Conservation (phyloP, 2,888 invertebrate species). For the Drosophila ochracea region DNA sequence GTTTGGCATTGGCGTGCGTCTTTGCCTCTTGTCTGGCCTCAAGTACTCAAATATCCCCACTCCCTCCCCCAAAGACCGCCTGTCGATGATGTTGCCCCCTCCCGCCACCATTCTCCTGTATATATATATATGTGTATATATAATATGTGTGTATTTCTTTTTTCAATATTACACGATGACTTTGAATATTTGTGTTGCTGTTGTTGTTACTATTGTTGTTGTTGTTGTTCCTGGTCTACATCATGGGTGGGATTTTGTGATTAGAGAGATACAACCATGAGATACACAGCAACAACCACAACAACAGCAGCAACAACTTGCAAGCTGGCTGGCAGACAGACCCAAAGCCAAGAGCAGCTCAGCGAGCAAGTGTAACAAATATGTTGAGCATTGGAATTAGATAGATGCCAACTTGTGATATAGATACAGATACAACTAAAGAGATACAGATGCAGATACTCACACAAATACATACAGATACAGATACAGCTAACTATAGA, state of each 20-base stretch:
- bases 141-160: slow-evolving; percentile 32
- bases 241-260: slow-evolving; percentile 81
- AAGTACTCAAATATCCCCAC: slow-evolving; percentile 12
- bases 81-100: slow-evolving; percentile 8
- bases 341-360: slow-evolving; percentile 22
- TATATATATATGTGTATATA: neutral
- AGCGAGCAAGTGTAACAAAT: slow-evolving; percentile 71
- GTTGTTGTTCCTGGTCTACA: slow-evolving; percentile 43
- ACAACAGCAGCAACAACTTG: slow-evolving; percentile 9
- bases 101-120: neutral
- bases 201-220: slow-evolving; percentile 9
- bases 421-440: slow-evolving; percentile 19
- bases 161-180: slow-evolving; percentile 80
- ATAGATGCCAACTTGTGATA: slow-evolving; percentile 22
- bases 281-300: slow-evolving; percentile 32
- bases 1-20: slow-evolving; percentile 65
- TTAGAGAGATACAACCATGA: slow-evolving; percentile 67
- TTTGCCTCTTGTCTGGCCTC: slow-evolving; percentile 39
- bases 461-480: neutral
- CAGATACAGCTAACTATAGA: neutral
- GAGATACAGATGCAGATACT: slow-evolving; percentile 8
- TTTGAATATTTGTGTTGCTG: slow-evolving; percentile 68
- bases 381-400: slow-evolving; percentile 50
- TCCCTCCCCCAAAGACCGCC: neutral
- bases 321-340: slow-evolving; percentile 11